Base-by-base conservation (phyloP, 2,797 vertebrate genomes). In the Hephaestus fuliginosus region DNA sequence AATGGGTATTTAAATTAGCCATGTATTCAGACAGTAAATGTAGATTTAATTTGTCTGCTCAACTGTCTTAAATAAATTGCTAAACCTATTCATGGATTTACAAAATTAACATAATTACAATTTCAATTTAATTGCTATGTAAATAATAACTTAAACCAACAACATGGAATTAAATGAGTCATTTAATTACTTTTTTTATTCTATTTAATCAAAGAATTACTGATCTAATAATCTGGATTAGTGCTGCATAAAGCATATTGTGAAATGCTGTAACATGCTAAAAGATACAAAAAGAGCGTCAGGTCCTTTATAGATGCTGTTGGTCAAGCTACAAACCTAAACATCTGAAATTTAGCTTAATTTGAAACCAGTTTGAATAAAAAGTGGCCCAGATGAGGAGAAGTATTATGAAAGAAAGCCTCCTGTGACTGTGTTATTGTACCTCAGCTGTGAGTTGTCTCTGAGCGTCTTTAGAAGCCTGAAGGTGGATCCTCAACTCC, bases 381-480 rank as follows among this genome's bases (percentile, higher is more conserved):
- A 58, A 33, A 30, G 14, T 22, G 44, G 43, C 44, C 39, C 41
- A 57, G 52, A 7, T 2, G 20, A 43, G 30, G 36, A 61, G 20
- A 39, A 39, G 36, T 7, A 39, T 39, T 39, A 1, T 39, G 7
- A 39, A 39, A 39, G 36, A 39, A 39, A 39, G 8, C 33, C 7
- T 30, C 20, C 20, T 41, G 56, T 33, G 17, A 8, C 52, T 39
- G 53, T 46, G 17, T 70, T 75, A 17, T 0, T 14, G 12, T 66
- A 99, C 98, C 97, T 99, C 98, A 82, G 96, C 96, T 12, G 98
- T 99, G 76, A 99, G 96, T 66, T 99, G 97, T 55, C 97, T 95
- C 91, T 99, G 98, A 76, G 98, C 96, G 30, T 99, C 98, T 93
- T 99, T 99, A 78, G 98, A 99, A 67, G 98, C 98, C 90, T 98